Evolutionary conservation across 2,113 vertebrate species (phyloP).

Genomic region (Alexandromys fortis): DNA sequence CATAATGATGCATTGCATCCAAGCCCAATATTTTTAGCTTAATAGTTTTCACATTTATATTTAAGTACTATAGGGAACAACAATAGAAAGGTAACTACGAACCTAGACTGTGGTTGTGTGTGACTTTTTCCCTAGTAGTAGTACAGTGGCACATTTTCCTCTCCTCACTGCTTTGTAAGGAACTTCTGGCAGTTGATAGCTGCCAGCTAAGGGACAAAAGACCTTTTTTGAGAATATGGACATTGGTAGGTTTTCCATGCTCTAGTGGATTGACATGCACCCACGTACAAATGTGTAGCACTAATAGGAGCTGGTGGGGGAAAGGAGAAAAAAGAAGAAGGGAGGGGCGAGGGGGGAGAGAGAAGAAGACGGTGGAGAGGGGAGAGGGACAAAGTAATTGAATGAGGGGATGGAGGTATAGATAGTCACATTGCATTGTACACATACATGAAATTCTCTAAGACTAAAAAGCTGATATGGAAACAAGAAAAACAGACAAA

Average conservation of each 20-base stretch:
- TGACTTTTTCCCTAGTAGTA: constrained; percentile 32
- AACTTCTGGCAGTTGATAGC: background rate
- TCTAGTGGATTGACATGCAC: background rate
- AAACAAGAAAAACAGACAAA: background rate
- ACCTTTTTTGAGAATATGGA: background rate
- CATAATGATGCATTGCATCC: background rate
- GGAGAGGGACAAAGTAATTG: too few species aligned
- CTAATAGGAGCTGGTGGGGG: background rate
- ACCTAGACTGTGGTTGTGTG: constrained; percentile 42
- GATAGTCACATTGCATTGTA: background rate
- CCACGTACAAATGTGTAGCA: background rate
- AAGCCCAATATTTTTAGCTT: background rate
- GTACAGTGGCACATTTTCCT: constrained; percentile 54
- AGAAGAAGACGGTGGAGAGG: background rate
- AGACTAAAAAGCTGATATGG: background rate
- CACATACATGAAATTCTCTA: background rate
- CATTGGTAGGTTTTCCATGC: background rate
- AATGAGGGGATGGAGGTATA: background rate
- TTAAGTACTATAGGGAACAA: background rate
- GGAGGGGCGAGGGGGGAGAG: background rate
- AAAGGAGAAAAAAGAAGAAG: background rate
- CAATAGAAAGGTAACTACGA: background rate
- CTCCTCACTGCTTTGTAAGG: background rate
- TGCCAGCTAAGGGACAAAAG: accelerated
- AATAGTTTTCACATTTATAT: constrained; percentile 14